Evolutionary conservation across 2,113 vertebrate genomes (phyloP).

Genomic region (Zosterops borbonicus): DNA sequence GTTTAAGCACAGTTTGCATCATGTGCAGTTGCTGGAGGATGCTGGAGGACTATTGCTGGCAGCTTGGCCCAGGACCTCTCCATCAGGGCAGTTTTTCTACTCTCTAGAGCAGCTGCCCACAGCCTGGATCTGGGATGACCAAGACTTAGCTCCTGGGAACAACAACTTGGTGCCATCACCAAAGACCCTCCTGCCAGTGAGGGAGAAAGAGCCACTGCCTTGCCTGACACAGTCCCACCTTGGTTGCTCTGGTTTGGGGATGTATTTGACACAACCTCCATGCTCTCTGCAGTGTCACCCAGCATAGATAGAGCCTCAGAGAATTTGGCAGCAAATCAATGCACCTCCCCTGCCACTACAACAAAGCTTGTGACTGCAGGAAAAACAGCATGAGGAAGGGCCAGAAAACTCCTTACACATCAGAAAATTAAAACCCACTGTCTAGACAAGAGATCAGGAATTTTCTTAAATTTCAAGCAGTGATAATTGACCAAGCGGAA

Average conservation of each 20-base stretch:
- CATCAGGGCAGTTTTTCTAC: neutral
- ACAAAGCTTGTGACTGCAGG: neutral
- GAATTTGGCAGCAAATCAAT: neutral
- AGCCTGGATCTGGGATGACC: neutral
- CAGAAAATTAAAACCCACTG: conserved; percentile 31
- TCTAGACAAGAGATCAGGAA: conserved; percentile 35
- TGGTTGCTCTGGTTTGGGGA: neutral
- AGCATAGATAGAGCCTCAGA: neutral
- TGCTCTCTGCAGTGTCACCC: neutral
- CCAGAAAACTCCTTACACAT: neutral
- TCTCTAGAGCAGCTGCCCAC: neutral
- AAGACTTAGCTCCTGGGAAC: neutral
- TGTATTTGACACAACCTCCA: neutral
- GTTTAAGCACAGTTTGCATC: neutral
- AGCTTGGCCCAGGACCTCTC: neutral
- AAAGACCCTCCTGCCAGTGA: neutral
- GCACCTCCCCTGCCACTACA: neutral
- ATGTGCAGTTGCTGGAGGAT: neutral
- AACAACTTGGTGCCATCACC: neutral
- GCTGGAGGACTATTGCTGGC: neutral
- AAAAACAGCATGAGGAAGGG: neutral
- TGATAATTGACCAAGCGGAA: neutral
- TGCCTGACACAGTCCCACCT: neutral
- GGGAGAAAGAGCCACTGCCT: neutral
- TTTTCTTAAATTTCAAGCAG: conserved; percentile 11